These are phyloP conservation scores for Ophioninae sp. DNA, from an alignment of 2,888 invertebrate species.

Conservation along the genomic window DNA sequence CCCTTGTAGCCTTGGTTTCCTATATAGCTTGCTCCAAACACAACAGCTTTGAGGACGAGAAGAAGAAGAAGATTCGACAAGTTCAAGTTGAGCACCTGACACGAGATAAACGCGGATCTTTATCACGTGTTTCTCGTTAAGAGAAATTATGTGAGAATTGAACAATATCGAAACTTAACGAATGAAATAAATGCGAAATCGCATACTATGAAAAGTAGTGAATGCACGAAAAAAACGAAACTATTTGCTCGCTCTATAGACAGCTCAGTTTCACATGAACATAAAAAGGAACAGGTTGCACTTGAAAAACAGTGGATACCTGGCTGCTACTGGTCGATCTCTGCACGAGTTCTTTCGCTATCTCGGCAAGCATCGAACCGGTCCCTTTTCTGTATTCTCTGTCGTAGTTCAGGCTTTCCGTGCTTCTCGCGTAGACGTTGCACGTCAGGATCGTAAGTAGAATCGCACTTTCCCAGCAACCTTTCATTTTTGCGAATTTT, in stretches of 20 bases:
- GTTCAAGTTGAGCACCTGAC: constrained; percentile 90
- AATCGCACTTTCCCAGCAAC: constrained; percentile 49
- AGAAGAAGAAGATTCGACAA: constrained; percentile 91
- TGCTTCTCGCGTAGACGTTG: constrained; percentile 64
- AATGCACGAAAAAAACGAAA: not conserved
- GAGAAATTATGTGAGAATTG: not conserved
- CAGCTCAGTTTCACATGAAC: not conserved
- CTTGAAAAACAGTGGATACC: constrained; percentile 79
- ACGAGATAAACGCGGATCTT: not conserved
- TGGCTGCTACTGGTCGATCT: constrained; percentile 87
- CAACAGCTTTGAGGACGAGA: constrained; percentile 90
- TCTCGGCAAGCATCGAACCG: constrained; percentile 83
- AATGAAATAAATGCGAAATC: no score
- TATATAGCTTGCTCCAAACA: constrained; percentile 90
- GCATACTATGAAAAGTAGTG: not conserved
- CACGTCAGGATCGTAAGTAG: constrained; percentile 61
- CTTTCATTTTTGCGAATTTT: constrained; percentile 45
- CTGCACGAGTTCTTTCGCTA: constrained; percentile 87
- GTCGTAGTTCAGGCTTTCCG: constrained; percentile 57
- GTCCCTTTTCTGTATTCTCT: constrained; percentile 64
- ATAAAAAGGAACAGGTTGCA: not conserved
- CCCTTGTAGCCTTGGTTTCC: constrained; percentile 82
- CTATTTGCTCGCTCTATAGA: not conserved
- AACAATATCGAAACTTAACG: no score
- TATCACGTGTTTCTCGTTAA: not conserved